phyloP scores from a whole-genome alignment of 2,888 invertebrate genomes.

The Temnothorax rugatulus region DNA sequence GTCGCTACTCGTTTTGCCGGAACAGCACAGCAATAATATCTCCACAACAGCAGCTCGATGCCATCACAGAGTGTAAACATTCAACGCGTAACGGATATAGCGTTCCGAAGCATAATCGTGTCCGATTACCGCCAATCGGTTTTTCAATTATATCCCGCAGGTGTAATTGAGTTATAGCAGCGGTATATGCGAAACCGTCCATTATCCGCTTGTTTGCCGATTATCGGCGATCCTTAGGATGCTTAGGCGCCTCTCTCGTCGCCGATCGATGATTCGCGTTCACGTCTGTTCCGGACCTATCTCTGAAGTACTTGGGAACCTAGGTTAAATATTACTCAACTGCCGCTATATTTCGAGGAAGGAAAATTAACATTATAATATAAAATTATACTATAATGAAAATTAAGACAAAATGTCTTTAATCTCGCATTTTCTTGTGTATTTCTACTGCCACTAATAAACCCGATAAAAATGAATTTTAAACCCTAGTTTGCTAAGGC shows the following conservation, averaged over 20 bases:
- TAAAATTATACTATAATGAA: neutral
- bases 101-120: constrained; percentile 45
- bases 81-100: constrained; percentile 55
- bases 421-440: neutral
- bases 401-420: neutral
- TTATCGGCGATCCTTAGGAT: constrained; percentile 47
- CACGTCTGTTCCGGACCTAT: neutral
- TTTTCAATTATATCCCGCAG: constrained; percentile 55
- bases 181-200: constrained; percentile 48
- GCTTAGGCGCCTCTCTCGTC: constrained; percentile 26
- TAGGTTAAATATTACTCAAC: neutral
- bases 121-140: constrained; percentile 55
- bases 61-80: constrained; percentile 45
- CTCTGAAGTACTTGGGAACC: neutral
- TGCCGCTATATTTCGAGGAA: neutral
- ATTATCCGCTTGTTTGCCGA: constrained; percentile 55
- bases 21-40: constrained; percentile 47
- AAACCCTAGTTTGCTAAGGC: neutral
- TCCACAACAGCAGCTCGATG: constrained; percentile 25
- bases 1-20: constrained; percentile 27
- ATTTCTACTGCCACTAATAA: too few species aligned
- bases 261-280: constrained; percentile 21
- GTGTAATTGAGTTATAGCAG: constrained; percentile 44
- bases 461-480: neutral
- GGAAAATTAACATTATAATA: neutral